Conservation (phyloP, 2,113 vertebrate species). For the Trematocara nigrifrons region DNA sequence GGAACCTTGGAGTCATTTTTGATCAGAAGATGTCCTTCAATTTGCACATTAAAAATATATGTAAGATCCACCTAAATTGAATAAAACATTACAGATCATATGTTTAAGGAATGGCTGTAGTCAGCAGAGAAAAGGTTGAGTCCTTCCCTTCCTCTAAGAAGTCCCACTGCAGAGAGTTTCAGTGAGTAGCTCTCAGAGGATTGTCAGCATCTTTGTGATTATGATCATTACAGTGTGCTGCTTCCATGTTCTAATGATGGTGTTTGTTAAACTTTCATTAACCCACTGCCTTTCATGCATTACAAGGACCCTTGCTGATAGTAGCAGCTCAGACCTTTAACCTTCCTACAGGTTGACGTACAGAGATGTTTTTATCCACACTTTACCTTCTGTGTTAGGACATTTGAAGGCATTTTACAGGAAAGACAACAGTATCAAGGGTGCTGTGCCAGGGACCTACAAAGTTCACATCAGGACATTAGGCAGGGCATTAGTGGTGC, state of each 20-base stretch:
- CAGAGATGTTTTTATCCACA: neutral
- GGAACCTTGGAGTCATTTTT: neutral
- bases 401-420: neutral
- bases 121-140: neutral
- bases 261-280: neutral
- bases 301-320: neutral
- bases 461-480: neutral
- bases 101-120: neutral
- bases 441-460: neutral
- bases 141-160: neutral
- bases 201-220: neutral
- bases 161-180: neutral
- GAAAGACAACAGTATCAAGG: neutral
- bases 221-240: neutral
- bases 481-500: neutral
- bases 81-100: neutral
- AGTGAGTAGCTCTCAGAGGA: neutral
- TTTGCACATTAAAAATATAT: neutral
- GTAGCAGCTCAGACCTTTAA: neutral
- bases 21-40: neutral
- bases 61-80: neutral
- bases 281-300: neutral
- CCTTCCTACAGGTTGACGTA: neutral
- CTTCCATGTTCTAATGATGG: neutral
- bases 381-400: neutral